Base-by-base conservation (phyloP, 2,888 invertebrate species). In the Yponomeuta evonymella region DNA sequence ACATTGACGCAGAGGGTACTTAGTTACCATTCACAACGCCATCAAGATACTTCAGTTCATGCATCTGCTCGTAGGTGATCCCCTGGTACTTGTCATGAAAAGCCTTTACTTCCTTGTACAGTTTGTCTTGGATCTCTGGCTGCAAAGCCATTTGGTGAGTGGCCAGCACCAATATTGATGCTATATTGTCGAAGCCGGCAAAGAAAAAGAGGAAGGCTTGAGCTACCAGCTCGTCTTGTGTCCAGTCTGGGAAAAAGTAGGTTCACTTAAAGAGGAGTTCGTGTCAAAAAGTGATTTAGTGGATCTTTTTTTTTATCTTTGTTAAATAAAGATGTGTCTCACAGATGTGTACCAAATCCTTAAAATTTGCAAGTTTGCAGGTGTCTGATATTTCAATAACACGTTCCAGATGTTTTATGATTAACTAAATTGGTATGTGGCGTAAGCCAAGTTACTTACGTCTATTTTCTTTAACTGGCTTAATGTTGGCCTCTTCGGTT, bases 181-280 rank as follows among this genome's bases (percentile, higher is more conserved):
- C 89, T 0, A 89, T 81, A 4, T 86, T 89, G 33, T 93, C 93
- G 71, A 87, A 93, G 0, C 93, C 93, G 69, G 90, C 93, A 10
- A 81, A 77, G 75, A 93, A 91, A 79, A 93, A 93, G 33, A 92
- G 78, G 65, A 91, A 87, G 0, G 89, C 90, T 80, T 93, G 93
- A 0, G 86, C 81, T 0, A 84, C 83, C 2, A 93, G 74, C 43
- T 93, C 89, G 2, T 81, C 79, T 63, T 82, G 75, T 1, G 86
- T 81, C 88, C 92, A 89, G 76, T 88, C 92, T 92, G 75, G 9
- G 79, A 80, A 70, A 72, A n/a, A 70, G 62, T 62, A 8, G 51
- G 10, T 15, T n/a, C 62, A 23, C 8, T 1, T 33, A 2, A 0
- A 23, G 23, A 23, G 23, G 23, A 23, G 33, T 33, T 33, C 33